Base-by-base conservation (phyloP, 2,113 vertebrate species). In the Prinia subflava region DNA sequence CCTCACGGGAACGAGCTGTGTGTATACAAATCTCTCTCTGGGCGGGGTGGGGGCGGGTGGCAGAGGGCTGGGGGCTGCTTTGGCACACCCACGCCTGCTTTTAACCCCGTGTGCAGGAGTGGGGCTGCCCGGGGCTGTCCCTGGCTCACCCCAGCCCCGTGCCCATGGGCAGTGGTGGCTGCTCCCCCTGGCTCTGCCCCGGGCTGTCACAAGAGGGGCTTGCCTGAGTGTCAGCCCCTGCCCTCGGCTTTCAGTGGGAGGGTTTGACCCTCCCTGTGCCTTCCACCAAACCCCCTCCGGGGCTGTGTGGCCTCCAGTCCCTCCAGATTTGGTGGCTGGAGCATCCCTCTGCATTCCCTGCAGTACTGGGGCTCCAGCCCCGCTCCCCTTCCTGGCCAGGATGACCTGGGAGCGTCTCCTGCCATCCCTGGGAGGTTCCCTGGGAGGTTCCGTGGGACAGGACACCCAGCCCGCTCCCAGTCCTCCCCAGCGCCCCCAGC, bases 1-100 rank as follows among this genome's bases (percentile, higher is more conserved):
- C 88, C 86, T 96, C 92, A 95, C 41, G 80, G 91, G 95, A 80
- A 87, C 53, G 21, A 94, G 92, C 76, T 95, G 35, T 89, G 73
- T 96, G 83, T 95, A 88, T 75, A 68, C 67, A 71, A 71, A 83
- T 39, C 73, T 80, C 8, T 69, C 69, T 31, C 5, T 68, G 78
- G 41, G 2, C 7, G 50, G 94, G 92, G 31, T 27, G 74, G 83
- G 88, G 77, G 78, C 0, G 47, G 91, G 21, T 24, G 60, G 67
- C 83, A n/a, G 35, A 22, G 47, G 76, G 70, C 47, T 19, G 78
- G 78, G 55, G 50, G 80, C 71, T 90, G 86, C 63, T 75, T 75
- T 80, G 81, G 64, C 55, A 42, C 74, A 41, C 77, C 53, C 73
- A 79, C 80, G 31, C 47, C 81, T 85, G 64, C 83, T 59, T 80